phyloP scores from a whole-genome alignment of 2,113 vertebrate species.

The Motacilla tschutschensis region DNA sequence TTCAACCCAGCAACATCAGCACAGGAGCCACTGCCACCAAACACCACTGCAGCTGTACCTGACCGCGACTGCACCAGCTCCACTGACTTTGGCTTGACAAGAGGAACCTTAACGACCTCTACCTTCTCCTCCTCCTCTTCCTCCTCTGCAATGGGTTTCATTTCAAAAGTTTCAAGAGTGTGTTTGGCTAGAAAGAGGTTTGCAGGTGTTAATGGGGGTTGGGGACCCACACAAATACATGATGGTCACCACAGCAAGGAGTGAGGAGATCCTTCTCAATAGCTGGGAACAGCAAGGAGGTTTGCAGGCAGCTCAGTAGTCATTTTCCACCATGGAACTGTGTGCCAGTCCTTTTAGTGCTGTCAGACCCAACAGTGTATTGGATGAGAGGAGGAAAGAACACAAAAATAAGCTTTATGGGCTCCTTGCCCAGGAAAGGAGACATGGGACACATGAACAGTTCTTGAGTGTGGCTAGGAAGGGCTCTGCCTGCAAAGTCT shows the following conservation, averaged over 20 bases:
- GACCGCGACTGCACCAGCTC: neutral
- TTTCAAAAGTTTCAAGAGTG: slow-evolving; percentile 40
- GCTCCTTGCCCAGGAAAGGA: neutral
- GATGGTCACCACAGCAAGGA: neutral
- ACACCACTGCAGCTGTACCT: slow-evolving; percentile 5
- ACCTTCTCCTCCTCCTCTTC: slow-evolving; percentile 52
- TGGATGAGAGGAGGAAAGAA: neutral
- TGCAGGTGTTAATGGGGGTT: neutral
- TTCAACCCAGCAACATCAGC: slow-evolving; percentile 7
- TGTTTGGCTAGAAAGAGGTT: slow-evolving; percentile 56
- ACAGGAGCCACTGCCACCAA: neutral
- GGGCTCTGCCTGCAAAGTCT: neutral
- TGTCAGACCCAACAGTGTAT: neutral
- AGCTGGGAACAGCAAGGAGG: neutral
- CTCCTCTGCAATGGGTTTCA: slow-evolving; percentile 58
- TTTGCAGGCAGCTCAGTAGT: neutral
- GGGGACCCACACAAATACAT: neutral
- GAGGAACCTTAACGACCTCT: slow-evolving; percentile 46
- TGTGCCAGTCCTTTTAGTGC: neutral
- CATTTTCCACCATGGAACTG: neutral
- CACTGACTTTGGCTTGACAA: slow-evolving; percentile 5
- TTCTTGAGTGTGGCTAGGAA: rapidly evolving
- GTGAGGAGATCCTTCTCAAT: neutral
- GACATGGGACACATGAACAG: rapidly evolving
- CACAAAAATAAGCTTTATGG: neutral